phyloP scores from a whole-genome alignment of 2,797 vertebrate genomes.

The Sandelia bainsii region DNA sequence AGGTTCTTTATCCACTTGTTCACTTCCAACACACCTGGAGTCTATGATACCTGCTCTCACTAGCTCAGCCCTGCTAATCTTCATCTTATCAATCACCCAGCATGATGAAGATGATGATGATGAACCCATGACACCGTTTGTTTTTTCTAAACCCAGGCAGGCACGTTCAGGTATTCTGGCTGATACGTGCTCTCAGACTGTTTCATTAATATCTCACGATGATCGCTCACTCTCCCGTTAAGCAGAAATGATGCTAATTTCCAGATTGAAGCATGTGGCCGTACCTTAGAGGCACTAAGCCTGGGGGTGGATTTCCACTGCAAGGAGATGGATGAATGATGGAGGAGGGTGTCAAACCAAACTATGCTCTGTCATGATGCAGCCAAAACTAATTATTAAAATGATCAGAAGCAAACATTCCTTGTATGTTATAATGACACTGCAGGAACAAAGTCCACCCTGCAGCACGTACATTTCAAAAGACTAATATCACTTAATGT shows the following conservation, averaged over 20 bases:
- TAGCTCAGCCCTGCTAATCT: neutral
- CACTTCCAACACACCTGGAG: conserved; percentile 26
- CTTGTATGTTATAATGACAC: conserved; percentile 15
- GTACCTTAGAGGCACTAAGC: neutral
- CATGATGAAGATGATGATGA: neutral
- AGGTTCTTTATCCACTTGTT: neutral
- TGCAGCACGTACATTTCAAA: neutral
- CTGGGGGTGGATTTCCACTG: neutral
- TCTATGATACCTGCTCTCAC: conserved; percentile 5
- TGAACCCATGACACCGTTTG: neutral
- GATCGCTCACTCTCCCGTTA: neutral
- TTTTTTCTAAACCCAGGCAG: neutral
- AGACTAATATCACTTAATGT: no score
- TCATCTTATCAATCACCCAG: conserved; percentile 21
- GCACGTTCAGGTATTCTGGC: conserved; percentile 12
- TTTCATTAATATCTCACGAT: neutral
- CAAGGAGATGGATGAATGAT: neutral
- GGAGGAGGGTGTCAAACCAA: neutral
- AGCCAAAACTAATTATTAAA: conserved; percentile 29
- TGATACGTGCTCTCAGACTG: conserved; percentile 5
- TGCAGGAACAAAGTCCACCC: neutral
- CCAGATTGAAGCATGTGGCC: neutral
- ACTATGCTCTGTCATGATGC: neutral
- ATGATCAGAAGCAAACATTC: conserved; percentile 18
- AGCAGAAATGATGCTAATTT: neutral